Percentiles rank a stretch among this genome's conserved stretches.
phyloP scores from a whole-genome alignment of 2,113 vertebrate species.

The Labeo catla region DNA sequence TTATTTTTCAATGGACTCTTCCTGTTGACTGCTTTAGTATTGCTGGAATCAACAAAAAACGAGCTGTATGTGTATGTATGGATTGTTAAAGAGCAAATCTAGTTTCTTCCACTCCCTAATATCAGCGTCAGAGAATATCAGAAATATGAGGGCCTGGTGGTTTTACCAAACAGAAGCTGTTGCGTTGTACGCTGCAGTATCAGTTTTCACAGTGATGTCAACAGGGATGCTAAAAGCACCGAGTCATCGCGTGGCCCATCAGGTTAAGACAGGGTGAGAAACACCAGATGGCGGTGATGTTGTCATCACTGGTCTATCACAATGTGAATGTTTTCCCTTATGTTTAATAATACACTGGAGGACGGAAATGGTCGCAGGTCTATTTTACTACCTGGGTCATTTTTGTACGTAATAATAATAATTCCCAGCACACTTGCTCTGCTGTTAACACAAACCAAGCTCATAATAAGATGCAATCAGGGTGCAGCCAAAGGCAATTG shows the following conservation, averaged over 20 bases:
- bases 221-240: not conserved
- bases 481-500: conserved; percentile 23
- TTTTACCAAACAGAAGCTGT: conserved; percentile 5
- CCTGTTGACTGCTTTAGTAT: conserved; percentile 12
- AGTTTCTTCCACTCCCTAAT: conserved; percentile 37
- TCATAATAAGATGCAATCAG: conserved; percentile 26
- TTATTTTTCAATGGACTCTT: conserved; percentile 7
- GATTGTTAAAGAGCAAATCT: conserved; percentile 36
- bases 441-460: conserved; percentile 2
- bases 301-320: conserved; percentile 35
- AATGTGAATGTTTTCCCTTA: conserved; percentile 60
- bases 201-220: conserved; percentile 6
- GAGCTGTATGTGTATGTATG: conserved; percentile 15
- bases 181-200: conserved; percentile 7
- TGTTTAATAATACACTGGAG: conserved; percentile 56
- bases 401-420: conserved; percentile 35
- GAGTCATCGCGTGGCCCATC: not conserved
- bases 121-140: not conserved
- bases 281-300: conserved; percentile 8
- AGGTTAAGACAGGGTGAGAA: conserved; percentile 13
- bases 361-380: conserved; percentile 10
- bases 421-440: conserved; percentile 21
- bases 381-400: conserved; percentile 26
- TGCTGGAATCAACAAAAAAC: conserved; percentile 12
- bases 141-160: not conserved